Percentiles rank a stretch among this genome's conserved stretches.
phyloP scores from a whole-genome alignment of 2,888 invertebrate species.

The Tillus elongatus region DNA sequence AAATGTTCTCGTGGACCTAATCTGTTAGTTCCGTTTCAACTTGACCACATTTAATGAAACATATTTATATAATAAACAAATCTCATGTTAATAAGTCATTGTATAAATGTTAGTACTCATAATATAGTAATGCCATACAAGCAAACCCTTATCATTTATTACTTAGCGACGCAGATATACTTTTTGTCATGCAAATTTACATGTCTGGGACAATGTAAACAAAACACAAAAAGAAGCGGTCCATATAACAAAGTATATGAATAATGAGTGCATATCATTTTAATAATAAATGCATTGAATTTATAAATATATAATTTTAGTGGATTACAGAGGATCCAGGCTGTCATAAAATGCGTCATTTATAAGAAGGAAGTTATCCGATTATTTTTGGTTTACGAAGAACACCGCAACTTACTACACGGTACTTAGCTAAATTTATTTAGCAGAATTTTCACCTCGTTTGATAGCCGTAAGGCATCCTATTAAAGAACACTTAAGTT shows the following conservation, averaged over 20 bases:
- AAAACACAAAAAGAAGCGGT: slow-evolving; percentile 25
- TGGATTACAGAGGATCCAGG: too few species aligned
- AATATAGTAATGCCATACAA: slow-evolving; percentile 25
- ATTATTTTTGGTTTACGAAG: too few species aligned
- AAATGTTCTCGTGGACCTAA: too few species aligned
- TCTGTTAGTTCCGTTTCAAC: too few species aligned
- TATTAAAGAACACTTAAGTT: too few species aligned
- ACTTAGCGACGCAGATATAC: slow-evolving; percentile 26
- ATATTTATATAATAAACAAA: slow-evolving; percentile 29
- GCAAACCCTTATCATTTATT: slow-evolving; percentile 32
- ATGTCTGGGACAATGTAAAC: slow-evolving; percentile 29
- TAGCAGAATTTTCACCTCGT: too few species aligned
- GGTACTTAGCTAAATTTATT: too few species aligned
- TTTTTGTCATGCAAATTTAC: slow-evolving; percentile 32
- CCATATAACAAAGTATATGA: slow-evolving; percentile 27
- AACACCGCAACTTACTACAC: too few species aligned
- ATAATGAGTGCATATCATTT: slow-evolving; percentile 30
- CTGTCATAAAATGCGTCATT: too few species aligned
- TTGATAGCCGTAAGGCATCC: too few species aligned
- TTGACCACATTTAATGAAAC: slow-evolving; percentile 13
- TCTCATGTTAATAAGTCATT: slow-evolving; percentile 29
- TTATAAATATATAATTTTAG: slow-evolving; percentile 32
- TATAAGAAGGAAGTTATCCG: too few species aligned
- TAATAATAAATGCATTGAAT: slow-evolving; percentile 32
- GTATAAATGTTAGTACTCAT: slow-evolving; percentile 31